Conservation (phyloP, 2,888 invertebrate genomes). For the Acanthopleura granulata region DNA sequence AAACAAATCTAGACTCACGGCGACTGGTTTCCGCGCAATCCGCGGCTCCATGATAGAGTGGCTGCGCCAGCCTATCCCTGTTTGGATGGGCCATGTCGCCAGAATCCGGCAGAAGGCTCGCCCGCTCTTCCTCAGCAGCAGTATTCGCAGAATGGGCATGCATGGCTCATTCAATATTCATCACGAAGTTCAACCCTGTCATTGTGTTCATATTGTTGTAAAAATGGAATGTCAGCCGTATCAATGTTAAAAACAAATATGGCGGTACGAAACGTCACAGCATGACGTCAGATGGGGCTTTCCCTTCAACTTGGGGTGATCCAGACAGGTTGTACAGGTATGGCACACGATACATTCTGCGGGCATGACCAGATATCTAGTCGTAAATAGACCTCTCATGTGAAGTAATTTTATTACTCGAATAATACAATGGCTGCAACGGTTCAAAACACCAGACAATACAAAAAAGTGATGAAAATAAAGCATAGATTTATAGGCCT, state of each 20-base stretch:
- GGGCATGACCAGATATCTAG: no score
- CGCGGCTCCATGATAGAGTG: no score
- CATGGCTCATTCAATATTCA: background rate
- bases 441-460: no score
- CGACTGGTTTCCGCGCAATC: no score
- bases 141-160: background rate
- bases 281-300: background rate
- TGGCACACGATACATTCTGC: no score
- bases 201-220: background rate
- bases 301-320: background rate
- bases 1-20: no score
- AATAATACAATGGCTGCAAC: no score
- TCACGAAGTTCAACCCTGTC: background rate
- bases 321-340: background rate
- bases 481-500: no score
- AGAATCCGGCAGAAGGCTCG: background rate
- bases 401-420: no score
- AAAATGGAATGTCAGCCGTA: background rate
- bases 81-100: background rate
- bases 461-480: no score
- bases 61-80: no score
- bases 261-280: background rate
- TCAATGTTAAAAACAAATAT: background rate
- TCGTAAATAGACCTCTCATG: no score
- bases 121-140: background rate